Evolutionary conservation across 2,113 vertebrate genomes (phyloP).

Genomic region (Antigone vipio): DNA sequence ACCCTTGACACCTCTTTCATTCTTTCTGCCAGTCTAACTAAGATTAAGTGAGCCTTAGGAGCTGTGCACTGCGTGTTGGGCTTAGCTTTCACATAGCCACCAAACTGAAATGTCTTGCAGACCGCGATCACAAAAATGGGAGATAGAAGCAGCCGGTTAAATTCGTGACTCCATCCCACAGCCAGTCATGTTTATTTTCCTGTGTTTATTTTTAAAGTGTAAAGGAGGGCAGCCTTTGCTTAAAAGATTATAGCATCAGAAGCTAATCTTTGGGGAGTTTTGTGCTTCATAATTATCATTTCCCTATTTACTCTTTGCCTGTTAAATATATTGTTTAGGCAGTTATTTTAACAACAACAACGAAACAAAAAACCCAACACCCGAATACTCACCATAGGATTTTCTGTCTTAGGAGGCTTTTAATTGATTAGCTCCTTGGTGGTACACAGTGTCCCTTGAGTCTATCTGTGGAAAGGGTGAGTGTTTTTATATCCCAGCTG

Average conservation of each 20-base stretch:
- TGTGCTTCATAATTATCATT: not conserved
- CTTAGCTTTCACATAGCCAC: not conserved
- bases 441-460: not conserved
- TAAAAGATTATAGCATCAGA: not conserved
- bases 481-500: not conserved
- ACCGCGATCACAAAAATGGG: rapidly evolving
- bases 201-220: not conserved
- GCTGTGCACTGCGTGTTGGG: not conserved
- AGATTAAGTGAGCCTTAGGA: not conserved
- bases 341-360: not conserved
- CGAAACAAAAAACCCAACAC: not conserved
- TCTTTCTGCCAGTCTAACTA: not conserved
- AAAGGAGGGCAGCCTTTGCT: not conserved
- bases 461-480: not conserved
- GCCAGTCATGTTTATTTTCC: not conserved
- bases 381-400: not conserved
- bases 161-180: not conserved
- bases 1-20: constrained; percentile 11
- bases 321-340: not conserved
- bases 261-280: not conserved
- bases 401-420: not conserved
- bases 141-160: not conserved
- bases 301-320: not conserved
- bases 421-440: not conserved
- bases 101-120: not conserved